These are phyloP conservation scores for Ecdyonurus torrentis DNA, from an alignment of 2,888 invertebrate genomes.

Conservation along the genomic window DNA sequence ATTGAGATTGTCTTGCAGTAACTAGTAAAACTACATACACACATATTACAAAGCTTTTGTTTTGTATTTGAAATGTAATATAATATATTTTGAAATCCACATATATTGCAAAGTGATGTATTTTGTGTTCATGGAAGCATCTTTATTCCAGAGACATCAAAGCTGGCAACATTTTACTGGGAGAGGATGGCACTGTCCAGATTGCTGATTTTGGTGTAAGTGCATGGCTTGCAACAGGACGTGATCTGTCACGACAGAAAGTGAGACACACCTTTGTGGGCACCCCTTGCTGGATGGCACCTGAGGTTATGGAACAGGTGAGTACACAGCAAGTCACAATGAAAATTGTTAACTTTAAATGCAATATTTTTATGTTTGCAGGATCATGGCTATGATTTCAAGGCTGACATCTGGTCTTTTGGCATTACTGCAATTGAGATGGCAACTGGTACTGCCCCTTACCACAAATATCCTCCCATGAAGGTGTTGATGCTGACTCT, in stretches of 20 bases:
- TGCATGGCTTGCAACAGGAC: conserved; percentile 89
- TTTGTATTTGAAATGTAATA: too few species aligned
- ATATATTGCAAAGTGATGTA: too few species aligned
- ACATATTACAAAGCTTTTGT: too few species aligned
- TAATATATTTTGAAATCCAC: too few species aligned
- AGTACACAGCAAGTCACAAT: conserved; percentile 16
- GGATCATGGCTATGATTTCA: conserved; percentile 96
- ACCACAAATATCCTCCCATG: conserved; percentile 98
- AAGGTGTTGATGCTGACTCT: conserved; percentile 96
- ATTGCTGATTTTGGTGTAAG: conserved; percentile 99
- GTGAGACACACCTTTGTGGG: conserved; percentile 97
- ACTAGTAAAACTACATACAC: too few species aligned
- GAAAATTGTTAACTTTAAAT: not conserved
- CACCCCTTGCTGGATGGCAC: conserved; percentile 99
- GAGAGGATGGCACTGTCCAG: conserved; percentile 92
- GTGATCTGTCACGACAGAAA: conserved; percentile 84
- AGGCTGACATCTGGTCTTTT: conserved; percentile 88
- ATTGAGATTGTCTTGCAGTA: not conserved
- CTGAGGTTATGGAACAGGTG: conserved; percentile 97
- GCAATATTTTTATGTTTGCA: conserved; percentile 21
- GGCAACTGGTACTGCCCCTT: conserved; percentile 96
- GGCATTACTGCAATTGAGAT: conserved; percentile 98
- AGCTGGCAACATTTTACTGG: conserved; percentile 93
- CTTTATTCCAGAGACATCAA: conserved; percentile 72
- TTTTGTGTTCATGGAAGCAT: too few species aligned